Evolutionary conservation across 2,888 invertebrate species (phyloP), one percentile per base, ranked within the genome.

Genomic region (Lissocephala sabroskyi): DNA sequence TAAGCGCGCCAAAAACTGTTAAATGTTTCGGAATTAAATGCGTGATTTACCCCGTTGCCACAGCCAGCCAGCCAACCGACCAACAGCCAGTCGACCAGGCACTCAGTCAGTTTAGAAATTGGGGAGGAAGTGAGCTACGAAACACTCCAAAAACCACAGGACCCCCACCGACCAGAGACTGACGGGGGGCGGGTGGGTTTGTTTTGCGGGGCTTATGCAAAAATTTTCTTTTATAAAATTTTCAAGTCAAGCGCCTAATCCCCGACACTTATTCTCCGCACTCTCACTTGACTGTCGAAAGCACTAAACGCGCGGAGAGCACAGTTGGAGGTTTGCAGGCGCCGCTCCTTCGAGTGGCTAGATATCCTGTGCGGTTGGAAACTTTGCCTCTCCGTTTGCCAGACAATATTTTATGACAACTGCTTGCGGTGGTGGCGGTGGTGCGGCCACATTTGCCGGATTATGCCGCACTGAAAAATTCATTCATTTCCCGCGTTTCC

Each of bases 21-120:
- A 73, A 80, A 80, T 80, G 80, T 79, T 67, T 77, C 61, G 82
- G 82, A 82, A 82, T 80, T 82, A 82, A 82, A 77, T 68, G 65
- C 62, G 62, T 68, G 77, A 76, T 68, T 76, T 79, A 75, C 79
- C 75, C 75, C 77, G 62, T 78, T 66, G 63, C 59, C 56, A 30
- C 35, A 43, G 47, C 41, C 32, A 36, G 28, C 35, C 16, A 28
- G 28, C n/a, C n/a, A n/a, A 11, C 29, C 11, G 11, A 10, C 41
- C 32, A n/a, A 17, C 41, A 30, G 1, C 29, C 10, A 16, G 11
- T 32, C 30, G 30, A 16, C 23, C 23, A 23, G 7, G n/a, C n/a
- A n/a, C n/a, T n/a, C n/a, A n/a, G n/a, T n/a, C n/a, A n/a, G n/a
- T n/a, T n/a, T n/a, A n/a, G n/a, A n/a, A n/a, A n/a, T n/a, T n/a